Evolutionary conservation across 1,140 invertebrate species (phyloP).

Genomic region (Geopemphigus sp.): DNA sequence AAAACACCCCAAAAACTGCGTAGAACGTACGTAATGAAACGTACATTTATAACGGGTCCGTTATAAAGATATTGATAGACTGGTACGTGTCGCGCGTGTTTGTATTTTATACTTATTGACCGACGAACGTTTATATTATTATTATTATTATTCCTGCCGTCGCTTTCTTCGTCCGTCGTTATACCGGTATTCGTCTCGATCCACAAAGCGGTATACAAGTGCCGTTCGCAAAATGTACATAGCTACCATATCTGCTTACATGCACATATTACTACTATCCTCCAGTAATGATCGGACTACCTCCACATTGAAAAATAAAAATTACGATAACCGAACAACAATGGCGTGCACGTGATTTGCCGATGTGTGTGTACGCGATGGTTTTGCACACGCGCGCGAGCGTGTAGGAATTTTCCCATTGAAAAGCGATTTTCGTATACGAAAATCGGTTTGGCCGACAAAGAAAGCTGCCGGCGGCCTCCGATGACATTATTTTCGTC

Average conservation of each 20-base stretch:
- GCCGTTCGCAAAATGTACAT: neutral
- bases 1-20: too few relatives aligned
- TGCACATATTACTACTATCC: neutral
- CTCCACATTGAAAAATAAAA: neutral
- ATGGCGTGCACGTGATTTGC: neutral
- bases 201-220: neutral
- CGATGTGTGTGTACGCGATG: neutral
- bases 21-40: neutral
- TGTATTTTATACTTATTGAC: neutral
- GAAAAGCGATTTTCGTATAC: neutral
- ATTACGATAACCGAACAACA: neutral
- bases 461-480: too few relatives aligned
- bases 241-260: neutral
- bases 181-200: neutral
- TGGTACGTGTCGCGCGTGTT: neutral
- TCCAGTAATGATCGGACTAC: too few relatives aligned
- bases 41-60: neutral
- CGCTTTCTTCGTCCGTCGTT: neutral
- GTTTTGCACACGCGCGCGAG: neutral
- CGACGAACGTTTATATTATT: neutral
- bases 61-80: constrained; percentile 13
- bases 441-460: too few relatives aligned
- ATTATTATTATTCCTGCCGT: neutral
- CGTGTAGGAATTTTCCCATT: constrained; percentile 19
- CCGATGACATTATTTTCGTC: neutral